A percentile compares a stretch with the other conserved stretches of the same genome.
Conservation (phyloP, 1,140 invertebrate genomes). For the Copidosoma floridanum region DNA sequence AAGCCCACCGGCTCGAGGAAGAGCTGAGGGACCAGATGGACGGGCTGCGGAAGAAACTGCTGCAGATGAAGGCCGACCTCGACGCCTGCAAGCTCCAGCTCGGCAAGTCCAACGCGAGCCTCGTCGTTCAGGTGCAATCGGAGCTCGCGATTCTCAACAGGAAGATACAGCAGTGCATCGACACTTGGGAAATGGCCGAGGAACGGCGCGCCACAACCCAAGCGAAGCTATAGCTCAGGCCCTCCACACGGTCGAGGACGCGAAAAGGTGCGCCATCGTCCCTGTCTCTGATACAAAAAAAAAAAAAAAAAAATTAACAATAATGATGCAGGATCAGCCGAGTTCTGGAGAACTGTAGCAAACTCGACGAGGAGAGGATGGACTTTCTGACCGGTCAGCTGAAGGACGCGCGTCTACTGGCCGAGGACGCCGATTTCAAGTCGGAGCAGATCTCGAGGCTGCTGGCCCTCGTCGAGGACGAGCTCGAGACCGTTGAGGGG, state of each 20-base stretch:
- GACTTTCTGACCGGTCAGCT: slow-evolving; percentile 69
- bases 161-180: slow-evolving; percentile 76
- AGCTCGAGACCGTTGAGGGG: slow-evolving; percentile 82
- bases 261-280: slow-evolving; percentile 65
- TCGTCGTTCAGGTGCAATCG: slow-evolving; percentile 67
- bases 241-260: slow-evolving; percentile 77
- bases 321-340: slow-evolving; percentile 69
- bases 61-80: slow-evolving; percentile 67
- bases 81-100: slow-evolving; percentile 65
- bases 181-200: slow-evolving; percentile 76
- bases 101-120: slow-evolving; percentile 59
- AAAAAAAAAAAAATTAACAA: no score
- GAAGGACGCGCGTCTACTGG: slow-evolving; percentile 72
- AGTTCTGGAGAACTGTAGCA: slow-evolving; percentile 72
- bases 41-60: slow-evolving; percentile 67
- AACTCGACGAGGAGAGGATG: slow-evolving; percentile 76
- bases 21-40: slow-evolving; percentile 69
- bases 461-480: slow-evolving; percentile 85
- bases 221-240: slow-evolving; percentile 73
- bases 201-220: slow-evolving; percentile 69
- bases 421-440: slow-evolving; percentile 78
- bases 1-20: slow-evolving; percentile 65
- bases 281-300: background rate
- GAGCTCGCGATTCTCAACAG: slow-evolving; percentile 74
- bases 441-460: slow-evolving; percentile 84